Base-by-base conservation (phyloP, 2,888 invertebrate genomes). In the Amphipoea lucens region DNA sequence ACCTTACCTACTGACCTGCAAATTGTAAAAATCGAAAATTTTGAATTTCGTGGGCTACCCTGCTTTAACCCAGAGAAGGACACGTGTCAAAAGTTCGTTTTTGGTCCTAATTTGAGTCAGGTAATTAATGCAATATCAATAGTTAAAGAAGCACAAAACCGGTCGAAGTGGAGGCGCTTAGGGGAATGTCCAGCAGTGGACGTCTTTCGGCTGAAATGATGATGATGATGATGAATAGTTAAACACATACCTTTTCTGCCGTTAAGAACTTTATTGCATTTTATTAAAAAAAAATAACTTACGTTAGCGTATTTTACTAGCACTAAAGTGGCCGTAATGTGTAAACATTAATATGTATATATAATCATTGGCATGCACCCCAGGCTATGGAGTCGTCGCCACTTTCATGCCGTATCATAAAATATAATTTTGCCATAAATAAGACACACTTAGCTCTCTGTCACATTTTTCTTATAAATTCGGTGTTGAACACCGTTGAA, bases 361-460 rank as follows among this genome's bases (percentile, higher is more conserved):
- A 51, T 60, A 82, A 65, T 69, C 12, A 68, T 75, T 69, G 76
- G 17, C 45, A 42, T n/a, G n/a, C 42, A 20, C 57, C 36, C 40
- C 69, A 23, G 48, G 69, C 76, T 69, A 29, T 40, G 48, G 42
- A 40, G 4, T 20, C 66, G 3, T 29, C 66, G 36, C 45, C 66
- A 82, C 29, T 77, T 77, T 62, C 45, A 62, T 40, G 17, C 29
- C n/a, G 36, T 54, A 62, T 45, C 69, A 54, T 62, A 66, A 62
- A 71, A 67, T 54, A 62, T 77, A 70, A 77, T 77, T 70, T 62
- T 23, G 17, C 14, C 77, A 29, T 82, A 77, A 77, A 76, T 82
- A 76, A 14, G 7, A 36, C 36, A 62, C 17, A 62, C 65, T 42
- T 69, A 48, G 40, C n/a, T 45, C 63, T 65, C 29, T 67, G 83